Evolutionary conservation across 2,797 vertebrate species (phyloP), one percentile per base, ranked within the genome.

Genomic region (Anabas testudineus): DNA sequence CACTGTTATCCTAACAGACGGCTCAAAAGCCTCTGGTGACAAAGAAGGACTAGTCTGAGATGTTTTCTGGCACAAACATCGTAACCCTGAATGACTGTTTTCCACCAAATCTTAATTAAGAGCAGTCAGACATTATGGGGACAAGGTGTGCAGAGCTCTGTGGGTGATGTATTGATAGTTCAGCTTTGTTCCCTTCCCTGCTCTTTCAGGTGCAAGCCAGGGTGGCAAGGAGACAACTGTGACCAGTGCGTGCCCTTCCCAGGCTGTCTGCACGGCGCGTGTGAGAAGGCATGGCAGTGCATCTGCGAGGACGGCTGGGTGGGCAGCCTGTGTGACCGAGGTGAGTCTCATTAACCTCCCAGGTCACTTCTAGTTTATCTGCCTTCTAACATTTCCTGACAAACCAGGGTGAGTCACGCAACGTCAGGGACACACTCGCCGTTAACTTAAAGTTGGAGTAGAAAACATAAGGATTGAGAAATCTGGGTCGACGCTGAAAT

Each of bases 211-310:
- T 99, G 97, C 82, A 96, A 94, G 47, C 87, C 95, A 7, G 98
- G 98, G 28, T 99, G 98, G 98, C 93, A 95, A 64, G 98, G 97
- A 18, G 90, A 91, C 57, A 81, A 93, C 39, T 99, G 97, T 75
- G 90, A 96, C 76, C 93, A 89, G 58, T 99, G 97, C 4, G 45
- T 97, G 68, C 92, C 95, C 34, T 94, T 95, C 71, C 95, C 96
- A 0, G 96, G 96, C 41, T 99, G 98, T 26, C 60, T 94, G 69
- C 95, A 97, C 0, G 97, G 98, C 70, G 76, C 88, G 39, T 99
- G 98, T 58, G 82, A 90, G 74, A 95, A 94, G 55, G 95, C 97
- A 34, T 97, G 97, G 95, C 95, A 98, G 84, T 99, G 98, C 68
- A 1, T 95, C 56, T 99, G 98, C 28, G 82, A 95, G 16, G 93